phyloP scores from a whole-genome alignment of 2,113 vertebrate genomes.

The human region GRCh38 chr11:39489501-39490000 shows the following conservation, averaged over 20 bases:
- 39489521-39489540: not conserved
- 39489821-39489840: not conserved
- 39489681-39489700: not conserved
- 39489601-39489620: not conserved
- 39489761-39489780: not conserved
- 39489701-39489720: not conserved
- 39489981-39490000: not conserved
- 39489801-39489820: not conserved
- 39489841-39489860: not conserved
- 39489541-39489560: not conserved
- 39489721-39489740: not conserved
- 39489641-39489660: not conserved
- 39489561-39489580: rapidly evolving
- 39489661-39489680: not conserved
- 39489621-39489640: not conserved
- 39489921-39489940: not conserved
- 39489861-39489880: not conserved
- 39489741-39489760: not conserved
- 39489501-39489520: not conserved
- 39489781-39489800: not conserved
- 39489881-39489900: not conserved
- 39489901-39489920: not conserved
- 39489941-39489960: not conserved
- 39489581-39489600: not conserved
- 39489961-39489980: not conserved